These are phyloP conservation scores for Macrophya annulata DNA, from an alignment of 2,888 invertebrate genomes.

Conservation along the genomic window DNA sequence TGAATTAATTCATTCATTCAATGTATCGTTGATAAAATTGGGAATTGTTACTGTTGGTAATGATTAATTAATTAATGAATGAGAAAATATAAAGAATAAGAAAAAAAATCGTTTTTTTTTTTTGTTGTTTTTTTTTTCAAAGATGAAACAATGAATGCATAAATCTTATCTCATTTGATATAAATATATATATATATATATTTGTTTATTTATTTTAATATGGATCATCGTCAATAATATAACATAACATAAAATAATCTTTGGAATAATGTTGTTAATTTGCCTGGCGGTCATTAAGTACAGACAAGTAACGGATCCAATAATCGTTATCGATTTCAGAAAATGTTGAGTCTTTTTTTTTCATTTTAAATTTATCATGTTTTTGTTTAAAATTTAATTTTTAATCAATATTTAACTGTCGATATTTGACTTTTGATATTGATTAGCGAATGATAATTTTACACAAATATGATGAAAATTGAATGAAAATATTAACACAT, in stretches of 20 bases:
- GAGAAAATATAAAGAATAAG: conserved; percentile 1
- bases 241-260: neutral
- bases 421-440: conserved; percentile 46
- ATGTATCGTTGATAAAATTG: conserved; percentile 18
- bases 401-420: conserved; percentile 52
- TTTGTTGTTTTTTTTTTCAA: conserved; percentile 31
- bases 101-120: conserved; percentile 2
- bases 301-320: conserved; percentile 1
- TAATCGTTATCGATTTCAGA: conserved; percentile 24
- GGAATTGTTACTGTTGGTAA: conserved; percentile 36
- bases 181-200: conserved; percentile 36
- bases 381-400: conserved; percentile 17
- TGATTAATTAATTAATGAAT: conserved; percentile 29
- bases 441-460: conserved; percentile 3
- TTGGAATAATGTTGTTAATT: neutral
- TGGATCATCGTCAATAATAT: conserved; percentile 39
- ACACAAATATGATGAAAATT: conserved; percentile 5
- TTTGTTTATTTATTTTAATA: conserved; percentile 51
- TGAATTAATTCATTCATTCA: conserved; percentile 24
- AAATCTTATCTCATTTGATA: conserved; percentile 43
- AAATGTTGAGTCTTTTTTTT: conserved; percentile 58
- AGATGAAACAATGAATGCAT: conserved; percentile 23
- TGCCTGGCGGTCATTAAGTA: conserved; percentile 6
- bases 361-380: conserved; percentile 28
- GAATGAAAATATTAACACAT: conserved; percentile 31